These are phyloP conservation scores for Plestiodon gilberti DNA, from an alignment of 2,113 vertebrate genomes.

Conservation along the genomic window DNA sequence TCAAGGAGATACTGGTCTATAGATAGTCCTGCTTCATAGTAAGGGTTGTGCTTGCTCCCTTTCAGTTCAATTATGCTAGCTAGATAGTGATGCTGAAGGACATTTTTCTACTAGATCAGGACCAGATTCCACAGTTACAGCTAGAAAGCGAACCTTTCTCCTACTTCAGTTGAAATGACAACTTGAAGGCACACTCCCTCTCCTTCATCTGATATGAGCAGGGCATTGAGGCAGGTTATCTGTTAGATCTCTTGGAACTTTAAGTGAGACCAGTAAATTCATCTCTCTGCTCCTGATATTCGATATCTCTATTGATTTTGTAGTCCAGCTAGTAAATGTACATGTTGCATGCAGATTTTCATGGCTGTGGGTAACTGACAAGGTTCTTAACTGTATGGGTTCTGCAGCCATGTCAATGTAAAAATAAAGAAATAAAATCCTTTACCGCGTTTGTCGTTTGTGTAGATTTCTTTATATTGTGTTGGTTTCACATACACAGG, in stretches of 20 bases:
- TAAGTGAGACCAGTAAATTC: not conserved
- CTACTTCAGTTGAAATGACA: not conserved
- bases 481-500: too few relatives aligned
- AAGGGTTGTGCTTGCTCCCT: not conserved
- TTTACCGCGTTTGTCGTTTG: too few relatives aligned
- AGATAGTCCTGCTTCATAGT: not conserved
- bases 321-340: too few relatives aligned
- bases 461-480: too few relatives aligned
- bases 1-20: not conserved
- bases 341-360: too few relatives aligned
- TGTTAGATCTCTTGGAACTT: not conserved
- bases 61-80: too few relatives aligned
- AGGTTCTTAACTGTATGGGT: too few relatives aligned
- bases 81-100: not conserved
- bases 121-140: not conserved
- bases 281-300: not conserved
- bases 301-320: not conserved
- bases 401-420: too few relatives aligned
- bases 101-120: not conserved
- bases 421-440: too few relatives aligned
- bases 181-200: not conserved
- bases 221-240: not conserved
- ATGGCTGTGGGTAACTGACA: too few relatives aligned
- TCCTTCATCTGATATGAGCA: too few relatives aligned
- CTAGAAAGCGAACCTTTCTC: not conserved